phyloP scores from a whole-genome alignment of 2,113 vertebrate species.

The Antechinus flavipes region DNA sequence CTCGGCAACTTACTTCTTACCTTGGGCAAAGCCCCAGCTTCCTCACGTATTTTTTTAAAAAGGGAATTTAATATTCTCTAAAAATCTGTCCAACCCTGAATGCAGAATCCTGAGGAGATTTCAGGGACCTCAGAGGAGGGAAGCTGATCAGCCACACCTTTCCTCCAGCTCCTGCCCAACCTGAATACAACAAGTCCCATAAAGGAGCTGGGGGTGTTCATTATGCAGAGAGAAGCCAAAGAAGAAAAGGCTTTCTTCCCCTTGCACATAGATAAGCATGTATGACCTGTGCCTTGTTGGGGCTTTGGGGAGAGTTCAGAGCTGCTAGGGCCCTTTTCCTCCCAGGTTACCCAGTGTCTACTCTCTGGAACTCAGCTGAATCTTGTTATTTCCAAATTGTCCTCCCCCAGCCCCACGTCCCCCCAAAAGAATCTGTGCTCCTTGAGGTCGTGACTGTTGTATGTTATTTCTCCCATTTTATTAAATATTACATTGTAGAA shows the following conservation, averaged over 20 bases:
- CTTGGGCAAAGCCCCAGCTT: neutral
- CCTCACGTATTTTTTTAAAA: neutral
- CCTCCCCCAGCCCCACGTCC: too few relatives aligned
- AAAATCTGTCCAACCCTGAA: neutral
- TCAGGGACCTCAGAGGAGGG: neutral
- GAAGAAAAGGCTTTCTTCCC: neutral
- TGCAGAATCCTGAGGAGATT: neutral
- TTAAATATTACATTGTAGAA: accelerated
- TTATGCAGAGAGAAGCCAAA: neutral
- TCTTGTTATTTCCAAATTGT: neutral
- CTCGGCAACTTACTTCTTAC: neutral
- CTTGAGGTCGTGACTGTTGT: neutral
- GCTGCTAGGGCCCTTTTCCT: neutral
- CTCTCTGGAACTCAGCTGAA: neutral
- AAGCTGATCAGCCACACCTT: neutral
- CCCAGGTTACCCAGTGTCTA: too few relatives aligned
- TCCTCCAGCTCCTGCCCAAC: neutral
- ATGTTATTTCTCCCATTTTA: neutral
- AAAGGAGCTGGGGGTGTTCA: slow-evolving; percentile 14
- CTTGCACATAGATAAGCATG: neutral
- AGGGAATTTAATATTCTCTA: neutral
- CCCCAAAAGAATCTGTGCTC: neutral
- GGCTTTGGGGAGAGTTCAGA: neutral
- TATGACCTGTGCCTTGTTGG: neutral
- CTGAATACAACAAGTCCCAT: neutral